Conservation (phyloP, 1,140 invertebrate genomes). For the Zaprionus vittiger region DNA sequence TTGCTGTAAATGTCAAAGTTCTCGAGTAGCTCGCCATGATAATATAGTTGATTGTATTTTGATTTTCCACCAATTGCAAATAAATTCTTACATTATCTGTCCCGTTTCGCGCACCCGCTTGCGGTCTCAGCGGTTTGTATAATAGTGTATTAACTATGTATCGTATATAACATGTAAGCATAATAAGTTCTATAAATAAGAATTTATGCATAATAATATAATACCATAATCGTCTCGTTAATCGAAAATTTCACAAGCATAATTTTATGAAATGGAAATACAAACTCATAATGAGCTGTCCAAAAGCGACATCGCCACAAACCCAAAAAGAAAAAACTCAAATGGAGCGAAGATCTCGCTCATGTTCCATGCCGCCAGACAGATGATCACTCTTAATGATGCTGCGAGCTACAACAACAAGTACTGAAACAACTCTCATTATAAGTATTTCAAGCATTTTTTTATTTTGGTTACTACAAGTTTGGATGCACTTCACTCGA, state of each 20-base stretch:
- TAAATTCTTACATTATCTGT: too few relatives aligned
- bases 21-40: conserved; percentile 1
- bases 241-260: neutral
- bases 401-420: conserved; percentile 52
- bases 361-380: conserved; percentile 50
- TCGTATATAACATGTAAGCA: too few relatives aligned
- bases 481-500: conserved; percentile 76
- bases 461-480: conserved; percentile 58
- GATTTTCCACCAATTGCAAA: conserved; percentile 13
- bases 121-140: too few relatives aligned
- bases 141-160: too few relatives aligned
- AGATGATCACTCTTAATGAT: conserved; percentile 78
- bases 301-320: conserved; percentile 27
- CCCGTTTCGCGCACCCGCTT: too few relatives aligned
- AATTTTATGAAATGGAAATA: conserved; percentile 23
- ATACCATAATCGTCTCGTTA: neutral
- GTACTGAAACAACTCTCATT: conserved; percentile 64
- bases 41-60: conserved; percentile 13
- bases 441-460: conserved; percentile 67
- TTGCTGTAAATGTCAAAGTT: neutral
- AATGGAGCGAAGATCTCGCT: conserved; percentile 59
- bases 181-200: too few relatives aligned
- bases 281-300: conserved; percentile 39
- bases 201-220: neutral
- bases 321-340: conserved; percentile 42